phyloP scores from a whole-genome alignment of 2,113 vertebrate genomes.

The Nymphicus hollandicus region DNA sequence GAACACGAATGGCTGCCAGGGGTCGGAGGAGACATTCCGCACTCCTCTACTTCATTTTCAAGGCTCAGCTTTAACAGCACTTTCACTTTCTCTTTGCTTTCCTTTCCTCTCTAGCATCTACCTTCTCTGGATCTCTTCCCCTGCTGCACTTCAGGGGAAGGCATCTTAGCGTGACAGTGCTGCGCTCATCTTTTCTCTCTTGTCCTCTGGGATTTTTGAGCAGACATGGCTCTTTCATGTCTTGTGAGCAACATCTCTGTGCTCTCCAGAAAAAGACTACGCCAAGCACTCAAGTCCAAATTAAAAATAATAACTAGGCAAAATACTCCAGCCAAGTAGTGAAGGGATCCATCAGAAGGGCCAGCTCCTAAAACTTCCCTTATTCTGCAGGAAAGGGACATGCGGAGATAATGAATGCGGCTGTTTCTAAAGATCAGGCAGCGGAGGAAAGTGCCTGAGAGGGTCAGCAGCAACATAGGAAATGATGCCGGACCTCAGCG shows the following conservation, averaged over 20 bases:
- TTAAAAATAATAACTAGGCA: neutral
- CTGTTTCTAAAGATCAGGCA: neutral
- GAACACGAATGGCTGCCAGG: neutral
- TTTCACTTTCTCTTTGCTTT: conserved; percentile 43
- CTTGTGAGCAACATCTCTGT: neutral
- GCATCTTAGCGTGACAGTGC: neutral
- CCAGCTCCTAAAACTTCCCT: neutral
- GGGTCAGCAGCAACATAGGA: neutral
- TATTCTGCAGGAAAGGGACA: neutral
- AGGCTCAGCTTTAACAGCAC: neutral
- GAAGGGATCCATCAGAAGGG: neutral
- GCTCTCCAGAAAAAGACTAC: neutral
- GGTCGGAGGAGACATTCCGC: neutral
- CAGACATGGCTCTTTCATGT: neutral
- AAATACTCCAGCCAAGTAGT: neutral
- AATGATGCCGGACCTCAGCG: neutral
- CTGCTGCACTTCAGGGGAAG: neutral
- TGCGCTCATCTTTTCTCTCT: neutral
- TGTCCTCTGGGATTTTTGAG: neutral
- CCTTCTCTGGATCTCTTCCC: neutral
- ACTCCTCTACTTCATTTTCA: neutral
- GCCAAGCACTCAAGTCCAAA: neutral
- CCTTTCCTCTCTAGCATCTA: neutral
- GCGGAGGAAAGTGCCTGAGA: neutral
- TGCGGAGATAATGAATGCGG: neutral